phyloP scores from a whole-genome alignment of 1,140 invertebrate species.

The Penaeus indicus region DNA sequence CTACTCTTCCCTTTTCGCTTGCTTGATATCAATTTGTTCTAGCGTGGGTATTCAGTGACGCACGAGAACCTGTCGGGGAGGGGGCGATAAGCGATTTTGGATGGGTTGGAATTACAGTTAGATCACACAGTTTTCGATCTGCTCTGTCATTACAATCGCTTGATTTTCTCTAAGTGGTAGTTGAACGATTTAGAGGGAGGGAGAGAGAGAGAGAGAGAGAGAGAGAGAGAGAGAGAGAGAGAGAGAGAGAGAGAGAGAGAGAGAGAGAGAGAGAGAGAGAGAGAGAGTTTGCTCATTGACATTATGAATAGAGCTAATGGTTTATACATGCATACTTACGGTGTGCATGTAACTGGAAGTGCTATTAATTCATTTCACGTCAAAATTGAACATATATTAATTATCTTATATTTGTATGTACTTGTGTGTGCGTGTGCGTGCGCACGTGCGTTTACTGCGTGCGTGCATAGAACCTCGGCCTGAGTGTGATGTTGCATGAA shows the following conservation, averaged over 20 bases:
- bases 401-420: neutral
- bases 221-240: neutral
- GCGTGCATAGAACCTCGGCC: no score
- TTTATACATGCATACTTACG: no score
- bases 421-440: neutral
- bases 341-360: no score
- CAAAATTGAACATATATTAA: neutral
- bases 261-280: slow-evolving; percentile 15
- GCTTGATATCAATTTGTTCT: neutral
- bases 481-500: no score
- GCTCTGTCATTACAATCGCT: no score
- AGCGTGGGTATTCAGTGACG: no score
- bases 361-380: no score
- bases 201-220: neutral
- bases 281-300: neutral
- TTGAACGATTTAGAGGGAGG: neutral
- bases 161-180: no score
- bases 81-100: no score
- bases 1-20: slow-evolving; percentile 10
- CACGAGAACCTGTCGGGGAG: no score
- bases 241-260: neutral
- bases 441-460: neutral
- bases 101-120: no score
- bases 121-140: no score
- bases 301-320: neutral